Evolutionary conservation across 1,140 invertebrate species (phyloP).

Genomic region (Bacillus rossius): DNA sequence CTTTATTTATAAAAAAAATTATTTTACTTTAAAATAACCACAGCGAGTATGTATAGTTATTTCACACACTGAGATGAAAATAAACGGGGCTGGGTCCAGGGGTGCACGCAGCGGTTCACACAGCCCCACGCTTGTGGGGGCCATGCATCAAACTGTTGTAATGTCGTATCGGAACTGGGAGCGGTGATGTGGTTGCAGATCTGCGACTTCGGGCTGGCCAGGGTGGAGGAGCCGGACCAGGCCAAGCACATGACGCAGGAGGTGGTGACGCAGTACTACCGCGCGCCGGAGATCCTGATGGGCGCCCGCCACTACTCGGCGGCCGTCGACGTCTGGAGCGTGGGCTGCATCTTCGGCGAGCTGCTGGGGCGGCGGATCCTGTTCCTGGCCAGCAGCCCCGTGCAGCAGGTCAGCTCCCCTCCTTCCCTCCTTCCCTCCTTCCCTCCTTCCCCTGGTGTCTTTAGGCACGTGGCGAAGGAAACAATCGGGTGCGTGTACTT

Average conservation of each 20-base stretch:
- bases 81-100: no score
- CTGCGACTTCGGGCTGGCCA: conserved; percentile 95
- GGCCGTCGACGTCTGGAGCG: conserved; percentile 97
- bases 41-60: no score
- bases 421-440: neutral
- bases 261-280: conserved; percentile 97
- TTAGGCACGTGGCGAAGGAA: no score
- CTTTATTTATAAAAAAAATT: no score
- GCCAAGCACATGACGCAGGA: conserved; percentile 97
- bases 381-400: conserved; percentile 93
- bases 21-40: no score
- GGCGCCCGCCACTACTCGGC: conserved; percentile 96
- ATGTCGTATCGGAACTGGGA: no score
- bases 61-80: no score
- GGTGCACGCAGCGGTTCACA: no score
- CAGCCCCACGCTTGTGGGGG: no score
- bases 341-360: conserved; percentile 99
- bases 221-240: conserved; percentile 90
- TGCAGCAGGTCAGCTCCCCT: conserved; percentile 69
- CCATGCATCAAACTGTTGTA: no score
- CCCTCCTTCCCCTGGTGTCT: no score
- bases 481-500: no score
- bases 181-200: conserved; percentile 55
- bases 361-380: conserved; percentile 90
- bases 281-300: conserved; percentile 97